These are phyloP conservation scores for Mareca strepera DNA, from an alignment of 2,797 vertebrate genomes.

Conservation along the genomic window DNA sequence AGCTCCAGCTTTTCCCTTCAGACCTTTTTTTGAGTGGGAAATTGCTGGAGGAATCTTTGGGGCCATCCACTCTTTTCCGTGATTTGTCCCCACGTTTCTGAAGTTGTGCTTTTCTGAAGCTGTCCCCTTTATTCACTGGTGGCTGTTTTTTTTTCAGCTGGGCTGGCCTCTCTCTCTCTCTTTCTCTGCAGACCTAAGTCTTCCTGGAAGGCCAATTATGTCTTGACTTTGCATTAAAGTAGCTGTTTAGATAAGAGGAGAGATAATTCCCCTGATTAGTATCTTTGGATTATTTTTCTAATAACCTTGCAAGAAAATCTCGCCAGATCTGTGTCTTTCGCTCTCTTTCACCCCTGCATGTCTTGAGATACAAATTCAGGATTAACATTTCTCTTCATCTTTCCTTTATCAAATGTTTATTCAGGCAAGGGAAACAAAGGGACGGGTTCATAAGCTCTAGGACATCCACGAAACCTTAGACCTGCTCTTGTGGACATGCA, in stretches of 20 bases:
- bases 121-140: background rate
- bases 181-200: background rate
- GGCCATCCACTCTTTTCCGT: background rate
- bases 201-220: constrained; percentile 36
- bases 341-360: background rate
- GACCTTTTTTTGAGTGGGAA: background rate
- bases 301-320: constrained; percentile 51
- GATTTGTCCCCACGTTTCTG: background rate
- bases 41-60: background rate
- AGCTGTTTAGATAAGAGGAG: constrained; percentile 35
- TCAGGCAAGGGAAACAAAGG: constrained; percentile 60
- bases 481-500: background rate
- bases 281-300: constrained; percentile 47
- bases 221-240: constrained; percentile 44
- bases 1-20: background rate
- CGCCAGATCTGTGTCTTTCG: background rate
- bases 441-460: constrained; percentile 32
- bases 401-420: constrained; percentile 61
- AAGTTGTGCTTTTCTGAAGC: background rate
- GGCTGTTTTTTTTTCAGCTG: background rate
- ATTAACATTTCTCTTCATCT: constrained; percentile 65
- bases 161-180: background rate
- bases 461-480: constrained; percentile 41
- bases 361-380: constrained; percentile 61
- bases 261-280: constrained; percentile 46